Evolutionary conservation across 2,113 vertebrate genomes (phyloP), one percentile per base, ranked within the genome.

Genomic region (Scomber colias): DNA sequence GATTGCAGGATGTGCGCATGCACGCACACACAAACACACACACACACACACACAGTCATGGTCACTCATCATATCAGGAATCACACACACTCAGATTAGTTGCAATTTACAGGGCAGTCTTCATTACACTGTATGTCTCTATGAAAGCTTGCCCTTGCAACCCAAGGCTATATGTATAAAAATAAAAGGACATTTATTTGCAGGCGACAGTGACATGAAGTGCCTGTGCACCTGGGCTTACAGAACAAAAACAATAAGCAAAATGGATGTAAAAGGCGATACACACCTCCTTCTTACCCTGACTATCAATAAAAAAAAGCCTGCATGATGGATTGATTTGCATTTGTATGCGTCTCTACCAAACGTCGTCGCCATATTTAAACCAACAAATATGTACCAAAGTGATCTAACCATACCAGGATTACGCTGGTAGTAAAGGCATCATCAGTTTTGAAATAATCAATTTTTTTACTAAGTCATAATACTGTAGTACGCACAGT

Each of bases 31-130:
- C 65, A 44, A 2, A 54, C 27, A 54, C 21, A 21, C 21, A 21
- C 21, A 21, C 21, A 21, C 21, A 19, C 67, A 67, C 21, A 50
- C 49, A 66, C 11, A 55, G 11, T 51, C 46, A 49, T 30, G 14
- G 60, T 56, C 56, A 49, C 64, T 46, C 12, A 16, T 70, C 66
- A 76, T 15, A 57, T 45, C 13, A 60, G 60, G 31, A 68, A 59
- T 64, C 44, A 48, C 62, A 44, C 61, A 48, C 7, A 21, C 9
- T 51, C 17, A 89, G 7, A 77, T 54, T 63, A 66, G 72, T 71
- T 48, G 60, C 50, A 35, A 71, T 81, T 82, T 87, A 76, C 31
- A 86, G 56, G 56, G 61, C 24, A 53, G 68, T 51, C 16, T 9
- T 1, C 17, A 24, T 15, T 31, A 63, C 59, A 67, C 1, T 73